These are phyloP conservation scores for Sparus aurata DNA, from an alignment of 2,797 vertebrate genomes.

Conservation along the genomic window DNA sequence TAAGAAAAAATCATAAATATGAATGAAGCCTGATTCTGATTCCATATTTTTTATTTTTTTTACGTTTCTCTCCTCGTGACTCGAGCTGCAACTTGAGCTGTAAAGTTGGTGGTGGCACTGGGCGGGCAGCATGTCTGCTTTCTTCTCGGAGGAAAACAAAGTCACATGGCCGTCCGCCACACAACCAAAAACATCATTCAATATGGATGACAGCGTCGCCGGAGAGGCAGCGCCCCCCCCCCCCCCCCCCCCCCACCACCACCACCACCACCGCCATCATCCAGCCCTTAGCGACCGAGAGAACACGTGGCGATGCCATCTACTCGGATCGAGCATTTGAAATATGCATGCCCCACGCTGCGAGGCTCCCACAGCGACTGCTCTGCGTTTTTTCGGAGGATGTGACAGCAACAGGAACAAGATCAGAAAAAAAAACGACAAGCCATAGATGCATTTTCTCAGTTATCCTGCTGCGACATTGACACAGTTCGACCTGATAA, in stretches of 20 bases:
- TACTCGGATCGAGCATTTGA: slow-evolving; percentile 56
- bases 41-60: background rate
- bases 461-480: slow-evolving; percentile 28
- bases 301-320: slow-evolving; percentile 44
- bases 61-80: background rate
- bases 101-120: background rate
- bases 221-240: slow-evolving; percentile 10
- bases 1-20: background rate
- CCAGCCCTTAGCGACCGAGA: slow-evolving; percentile 31
- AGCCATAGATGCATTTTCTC: background rate
- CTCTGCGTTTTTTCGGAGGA: slow-evolving; percentile 38
- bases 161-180: slow-evolving; percentile 31
- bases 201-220: slow-evolving; percentile 46
- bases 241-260: background rate
- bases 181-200: slow-evolving; percentile 46
- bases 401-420: slow-evolving; percentile 31
- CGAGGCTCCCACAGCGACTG: slow-evolving; percentile 28
- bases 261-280: background rate
- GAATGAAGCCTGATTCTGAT: background rate
- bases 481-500: slow-evolving; percentile 37
- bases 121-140: slow-evolving; percentile 2
- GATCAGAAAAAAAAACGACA: slow-evolving; percentile 21
- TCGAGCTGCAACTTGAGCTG: background rate
- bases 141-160: slow-evolving; percentile 29
- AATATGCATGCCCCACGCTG: slow-evolving; percentile 62